Evolutionary conservation across 2,888 invertebrate genomes (phyloP).

Genomic region (Anthophora plumipes): DNA sequence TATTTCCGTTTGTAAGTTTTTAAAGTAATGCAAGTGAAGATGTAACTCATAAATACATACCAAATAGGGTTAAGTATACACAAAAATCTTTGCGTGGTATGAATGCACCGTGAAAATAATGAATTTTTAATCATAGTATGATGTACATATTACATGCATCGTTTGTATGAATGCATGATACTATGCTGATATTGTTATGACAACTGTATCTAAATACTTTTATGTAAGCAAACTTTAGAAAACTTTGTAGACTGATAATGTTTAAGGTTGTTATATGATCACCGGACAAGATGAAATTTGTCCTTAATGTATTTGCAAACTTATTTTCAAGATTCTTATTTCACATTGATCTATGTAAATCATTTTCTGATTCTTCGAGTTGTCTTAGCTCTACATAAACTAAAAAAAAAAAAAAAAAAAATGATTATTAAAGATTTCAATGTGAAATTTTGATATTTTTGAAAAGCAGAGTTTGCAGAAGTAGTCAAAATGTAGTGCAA

Average conservation of each 20-base stretch:
- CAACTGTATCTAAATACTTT: conserved; percentile 71
- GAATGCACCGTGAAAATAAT: conserved; percentile 73
- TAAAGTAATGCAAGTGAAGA: conserved; percentile 48
- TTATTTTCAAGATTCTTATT: conserved; percentile 64
- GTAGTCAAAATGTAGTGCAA: conserved; percentile 83
- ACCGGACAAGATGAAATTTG: conserved; percentile 57
- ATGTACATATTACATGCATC: conserved; percentile 75
- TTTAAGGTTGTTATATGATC: conserved; percentile 80
- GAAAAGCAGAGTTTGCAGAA: conserved; percentile 74
- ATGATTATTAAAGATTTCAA: conserved; percentile 37
- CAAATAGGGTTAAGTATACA: conserved; percentile 62
- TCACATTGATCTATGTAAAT: conserved; percentile 42
- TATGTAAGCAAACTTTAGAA: conserved; percentile 78
- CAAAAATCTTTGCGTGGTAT: conserved; percentile 62
- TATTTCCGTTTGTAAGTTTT: conserved; percentile 51
- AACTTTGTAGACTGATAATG: conserved; percentile 84
- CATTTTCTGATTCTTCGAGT: conserved; percentile 9
- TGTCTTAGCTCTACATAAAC: conserved; percentile 30
- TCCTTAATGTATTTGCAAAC: conserved; percentile 71
- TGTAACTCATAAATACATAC: conserved; percentile 58
- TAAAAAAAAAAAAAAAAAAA: background rate
- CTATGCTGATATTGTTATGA: conserved; percentile 72
- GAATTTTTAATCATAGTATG: conserved; percentile 69
- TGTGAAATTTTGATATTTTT: conserved; percentile 39
- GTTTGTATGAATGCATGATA: conserved; percentile 74